Base-by-base conservation (phyloP, 2,113 vertebrate genomes). In the Eclectus roratus region DNA sequence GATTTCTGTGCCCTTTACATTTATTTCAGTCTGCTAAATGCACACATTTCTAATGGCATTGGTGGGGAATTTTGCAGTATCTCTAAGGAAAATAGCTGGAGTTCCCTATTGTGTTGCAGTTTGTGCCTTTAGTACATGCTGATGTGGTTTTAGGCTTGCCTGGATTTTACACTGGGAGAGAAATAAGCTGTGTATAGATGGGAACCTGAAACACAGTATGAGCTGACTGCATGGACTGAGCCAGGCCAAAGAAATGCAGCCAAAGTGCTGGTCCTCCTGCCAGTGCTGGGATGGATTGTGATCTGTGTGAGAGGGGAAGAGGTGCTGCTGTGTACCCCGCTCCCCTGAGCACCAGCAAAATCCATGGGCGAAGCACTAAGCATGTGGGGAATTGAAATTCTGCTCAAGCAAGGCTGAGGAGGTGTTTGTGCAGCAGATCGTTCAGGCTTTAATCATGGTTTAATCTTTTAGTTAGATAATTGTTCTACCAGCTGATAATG, bases 391-490 rank as follows among this genome's bases (percentile, higher is more conserved):
- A 88, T 53, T 90, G 23, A 85, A 95, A 91, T 92, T 82, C 61
- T 70, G 49, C 61, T 81, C 47, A 71, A 88, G 77, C 4, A 9
- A 76, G 13, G 23, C 43, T 89, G 29, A 74, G 72, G 33, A 68
- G 33, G 47, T 91, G 78, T 95, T 85, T 82, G 77, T 87, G 76
- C 95, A 82, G 93, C 83, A 94, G 60, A 83, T 85, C 92, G 19
- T 88, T 95, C 81, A 64, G 33, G 93, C 85, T 93, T 97, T 82
- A 94, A 85, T 96, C 76, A 94, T 11, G 33, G 77, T 81, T 96
- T 94, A 96, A 88, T 85, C 83, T 94, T 96, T 79, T 74, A 96
- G 89, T 89, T 88, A 80, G 80, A 70, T 97, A 94, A 96, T 95
- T 77, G 53, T 96, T 96, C 78, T 63, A 58, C 39, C 61, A 94